phyloP scores from a whole-genome alignment of 1,140 invertebrate species.

The Aethina tumida region DNA sequence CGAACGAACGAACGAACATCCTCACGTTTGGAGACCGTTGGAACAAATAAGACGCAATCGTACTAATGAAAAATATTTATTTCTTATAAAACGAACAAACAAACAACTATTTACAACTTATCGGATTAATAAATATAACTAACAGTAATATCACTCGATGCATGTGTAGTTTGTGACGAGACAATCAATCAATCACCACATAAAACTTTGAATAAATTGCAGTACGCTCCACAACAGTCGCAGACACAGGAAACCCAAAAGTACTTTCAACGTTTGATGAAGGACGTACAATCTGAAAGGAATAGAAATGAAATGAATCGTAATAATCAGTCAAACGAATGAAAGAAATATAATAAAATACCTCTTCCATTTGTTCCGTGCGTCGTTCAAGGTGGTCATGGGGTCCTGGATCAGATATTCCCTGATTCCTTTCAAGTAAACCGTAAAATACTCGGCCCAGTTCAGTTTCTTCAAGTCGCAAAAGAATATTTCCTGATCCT shows the following conservation, averaged over 20 bases:
- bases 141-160: too few species aligned
- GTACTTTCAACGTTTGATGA: slow-evolving; percentile 37
- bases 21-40: too few species aligned
- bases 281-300: slow-evolving; percentile 42
- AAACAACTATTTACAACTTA: too few species aligned
- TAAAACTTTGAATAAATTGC: too few species aligned
- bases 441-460: slow-evolving; percentile 56
- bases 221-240: slow-evolving; percentile 14
- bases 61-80: too few species aligned
- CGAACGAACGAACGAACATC: too few species aligned
- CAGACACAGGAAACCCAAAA: slow-evolving; percentile 24
- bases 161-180: too few species aligned
- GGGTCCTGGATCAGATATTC: slow-evolving; percentile 64
- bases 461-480: slow-evolving; percentile 57
- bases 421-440: slow-evolving; percentile 54
- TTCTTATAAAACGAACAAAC: too few species aligned
- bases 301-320: slow-evolving; percentile 15
- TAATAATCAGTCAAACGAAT: slow-evolving; percentile 9
- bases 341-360: slow-evolving; percentile 24
- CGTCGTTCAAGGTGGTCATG: slow-evolving; percentile 49
- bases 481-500: slow-evolving; percentile 53
- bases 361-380: slow-evolving; percentile 48
- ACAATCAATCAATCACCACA: too few species aligned
- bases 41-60: too few species aligned
- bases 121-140: too few species aligned